Percentiles rank a stretch among this genome's conserved stretches.
Conservation (phyloP, 1,140 invertebrate genomes). For the Saccostrea glomerata region DNA sequence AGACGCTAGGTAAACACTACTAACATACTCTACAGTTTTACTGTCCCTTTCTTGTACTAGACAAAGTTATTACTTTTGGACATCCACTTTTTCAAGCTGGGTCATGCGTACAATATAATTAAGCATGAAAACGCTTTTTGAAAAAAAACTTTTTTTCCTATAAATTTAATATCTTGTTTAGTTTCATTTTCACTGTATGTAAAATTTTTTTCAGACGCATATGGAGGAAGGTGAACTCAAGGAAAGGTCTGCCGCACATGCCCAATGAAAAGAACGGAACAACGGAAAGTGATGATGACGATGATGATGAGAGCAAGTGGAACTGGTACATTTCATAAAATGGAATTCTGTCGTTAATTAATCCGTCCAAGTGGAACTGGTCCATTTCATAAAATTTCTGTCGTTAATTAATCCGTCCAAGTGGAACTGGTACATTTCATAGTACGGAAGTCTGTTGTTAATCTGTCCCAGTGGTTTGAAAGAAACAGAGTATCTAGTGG, state of each 20-base stretch:
- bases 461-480: background rate
- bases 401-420: background rate
- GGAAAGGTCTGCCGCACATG: slow-evolving; percentile 58
- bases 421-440: slow-evolving; percentile 74
- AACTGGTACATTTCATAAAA: slow-evolving; percentile 75
- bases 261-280: slow-evolving; percentile 46
- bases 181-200: background rate
- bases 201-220: slow-evolving; percentile 66
- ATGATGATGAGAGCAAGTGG: slow-evolving; percentile 75
- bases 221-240: slow-evolving; percentile 72
- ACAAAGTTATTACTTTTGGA: too few relatives aligned
- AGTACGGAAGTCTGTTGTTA: slow-evolving; percentile 8
- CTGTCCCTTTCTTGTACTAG: too few relatives aligned
- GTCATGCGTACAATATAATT: too few relatives aligned
- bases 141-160: too few relatives aligned
- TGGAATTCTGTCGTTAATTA: background rate
- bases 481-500: too few relatives aligned
- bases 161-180: background rate
- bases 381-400: slow-evolving; percentile 72
- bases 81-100: too few relatives aligned
- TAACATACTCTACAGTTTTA: too few relatives aligned
- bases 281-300: slow-evolving; percentile 56
- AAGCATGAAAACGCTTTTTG: too few relatives aligned
- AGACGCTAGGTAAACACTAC: slow-evolving; percentile 71
- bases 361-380: slow-evolving; percentile 57